Evolutionary conservation across 1,140 invertebrate species (phyloP).

Genomic region (Arion vulgaris): DNA sequence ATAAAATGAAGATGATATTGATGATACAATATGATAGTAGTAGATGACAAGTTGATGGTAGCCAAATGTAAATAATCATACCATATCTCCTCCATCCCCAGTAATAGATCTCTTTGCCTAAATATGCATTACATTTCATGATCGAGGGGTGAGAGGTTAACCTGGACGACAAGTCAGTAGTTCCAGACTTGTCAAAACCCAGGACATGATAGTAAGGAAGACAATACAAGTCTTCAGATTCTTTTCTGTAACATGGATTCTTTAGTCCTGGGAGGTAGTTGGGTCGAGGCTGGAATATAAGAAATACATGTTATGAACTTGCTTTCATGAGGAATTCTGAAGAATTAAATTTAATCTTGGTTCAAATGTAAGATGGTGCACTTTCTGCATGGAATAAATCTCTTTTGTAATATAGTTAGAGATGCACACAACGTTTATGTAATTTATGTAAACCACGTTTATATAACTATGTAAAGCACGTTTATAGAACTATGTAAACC

Average conservation of each 20-base stretch:
- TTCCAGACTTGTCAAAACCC: conserved; percentile 62
- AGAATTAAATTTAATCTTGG: no score
- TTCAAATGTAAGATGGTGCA: no score
- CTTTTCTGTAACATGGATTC: conserved; percentile 59
- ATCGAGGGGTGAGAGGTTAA: conserved; percentile 55
- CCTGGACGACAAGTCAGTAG: conserved; percentile 59
- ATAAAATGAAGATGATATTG: no score
- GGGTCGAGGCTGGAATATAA: conserved; percentile 46
- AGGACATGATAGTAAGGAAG: conserved; percentile 63
- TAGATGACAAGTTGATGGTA: neutral
- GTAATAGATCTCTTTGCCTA: conserved; percentile 62
- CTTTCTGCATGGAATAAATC: no score
- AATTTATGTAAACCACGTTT: no score
- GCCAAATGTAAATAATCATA: conserved; percentile 30
- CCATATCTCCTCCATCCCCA: conserved; percentile 65
- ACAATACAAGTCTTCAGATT: conserved; percentile 40
- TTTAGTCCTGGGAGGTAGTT: conserved; percentile 50
- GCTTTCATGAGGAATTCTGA: no score
- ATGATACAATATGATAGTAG: neutral
- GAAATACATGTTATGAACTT: no score
- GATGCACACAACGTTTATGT: no score
- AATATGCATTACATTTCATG: conserved; percentile 45
- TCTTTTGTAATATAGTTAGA: no score
- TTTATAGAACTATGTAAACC: no score
- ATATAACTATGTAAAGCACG: no score